Conservation (phyloP, 2,797 vertebrate genomes). For the Lepus oiostolus region DNA sequence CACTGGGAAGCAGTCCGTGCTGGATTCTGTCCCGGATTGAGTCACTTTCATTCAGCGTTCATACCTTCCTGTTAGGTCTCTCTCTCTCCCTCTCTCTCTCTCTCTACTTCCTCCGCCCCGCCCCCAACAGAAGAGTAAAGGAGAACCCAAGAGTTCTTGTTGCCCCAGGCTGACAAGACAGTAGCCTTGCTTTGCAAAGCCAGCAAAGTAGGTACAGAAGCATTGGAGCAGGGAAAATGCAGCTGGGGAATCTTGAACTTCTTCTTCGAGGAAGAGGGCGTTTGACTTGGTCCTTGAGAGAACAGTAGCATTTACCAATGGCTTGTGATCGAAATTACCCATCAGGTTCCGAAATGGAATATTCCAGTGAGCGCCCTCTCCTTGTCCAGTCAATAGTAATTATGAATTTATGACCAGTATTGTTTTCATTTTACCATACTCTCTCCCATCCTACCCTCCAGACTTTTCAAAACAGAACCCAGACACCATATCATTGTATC, state of each 20-base stretch:
- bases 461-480: background rate
- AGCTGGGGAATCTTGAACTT: background rate
- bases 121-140: background rate
- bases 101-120: background rate
- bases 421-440: background rate
- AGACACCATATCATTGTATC: background rate
- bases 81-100: background rate
- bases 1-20: background rate
- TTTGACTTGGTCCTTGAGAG: slow-evolving; percentile 22
- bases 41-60: background rate
- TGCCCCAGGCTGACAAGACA: background rate
- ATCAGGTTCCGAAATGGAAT: background rate
- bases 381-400: background rate
- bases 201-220: background rate
- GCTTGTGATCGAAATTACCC: background rate
- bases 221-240: background rate
- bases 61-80: background rate
- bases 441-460: background rate
- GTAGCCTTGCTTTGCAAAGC: background rate
- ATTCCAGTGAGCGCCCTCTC: background rate
- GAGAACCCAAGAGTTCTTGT: background rate
- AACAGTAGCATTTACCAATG: background rate
- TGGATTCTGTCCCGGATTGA: background rate
- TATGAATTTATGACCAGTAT: background rate
- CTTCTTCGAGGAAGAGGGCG: background rate